phyloP scores from a whole-genome alignment of 2,888 invertebrate genomes.

The Philhelius pedissequus region DNA sequence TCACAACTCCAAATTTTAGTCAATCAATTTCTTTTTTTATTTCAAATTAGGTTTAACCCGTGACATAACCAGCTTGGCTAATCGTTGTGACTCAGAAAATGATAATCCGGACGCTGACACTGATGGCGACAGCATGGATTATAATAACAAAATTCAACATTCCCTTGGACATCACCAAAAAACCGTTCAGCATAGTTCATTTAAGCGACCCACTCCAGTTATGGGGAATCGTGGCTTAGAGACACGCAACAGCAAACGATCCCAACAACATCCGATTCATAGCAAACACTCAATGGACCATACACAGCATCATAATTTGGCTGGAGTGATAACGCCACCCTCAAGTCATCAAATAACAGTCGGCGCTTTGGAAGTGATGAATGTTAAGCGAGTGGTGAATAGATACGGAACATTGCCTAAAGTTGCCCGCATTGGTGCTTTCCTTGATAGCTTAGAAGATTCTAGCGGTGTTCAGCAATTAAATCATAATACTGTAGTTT shows the following conservation, averaged over 20 bases:
- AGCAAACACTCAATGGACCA: slow-evolving; percentile 50
- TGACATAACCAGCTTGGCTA: slow-evolving; percentile 76
- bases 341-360: slow-evolving; percentile 84
- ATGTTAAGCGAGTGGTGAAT: slow-evolving; percentile 95
- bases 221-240: slow-evolving; percentile 83
- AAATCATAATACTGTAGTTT: slow-evolving; percentile 54
- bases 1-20: background rate
- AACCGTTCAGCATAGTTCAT: slow-evolving; percentile 79
- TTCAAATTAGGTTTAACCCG: slow-evolving; percentile 75
- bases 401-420: slow-evolving; percentile 98
- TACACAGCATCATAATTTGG: slow-evolving; percentile 60
- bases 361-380: slow-evolving; percentile 96
- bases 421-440: slow-evolving; percentile 97
- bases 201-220: slow-evolving; percentile 81
- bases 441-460: slow-evolving; percentile 94
- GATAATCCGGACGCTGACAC: slow-evolving; percentile 83
- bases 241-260: slow-evolving; percentile 83
- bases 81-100: slow-evolving; percentile 79
- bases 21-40: background rate
- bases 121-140: slow-evolving; percentile 81
- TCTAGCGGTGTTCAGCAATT: slow-evolving; percentile 77
- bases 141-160: slow-evolving; percentile 79
- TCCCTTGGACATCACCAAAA: slow-evolving; percentile 77
- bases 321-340: slow-evolving; percentile 67
- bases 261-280: slow-evolving; percentile 74